phyloP scores from a whole-genome alignment of 2,888 invertebrate genomes.

The Anticlea derivata region DNA sequence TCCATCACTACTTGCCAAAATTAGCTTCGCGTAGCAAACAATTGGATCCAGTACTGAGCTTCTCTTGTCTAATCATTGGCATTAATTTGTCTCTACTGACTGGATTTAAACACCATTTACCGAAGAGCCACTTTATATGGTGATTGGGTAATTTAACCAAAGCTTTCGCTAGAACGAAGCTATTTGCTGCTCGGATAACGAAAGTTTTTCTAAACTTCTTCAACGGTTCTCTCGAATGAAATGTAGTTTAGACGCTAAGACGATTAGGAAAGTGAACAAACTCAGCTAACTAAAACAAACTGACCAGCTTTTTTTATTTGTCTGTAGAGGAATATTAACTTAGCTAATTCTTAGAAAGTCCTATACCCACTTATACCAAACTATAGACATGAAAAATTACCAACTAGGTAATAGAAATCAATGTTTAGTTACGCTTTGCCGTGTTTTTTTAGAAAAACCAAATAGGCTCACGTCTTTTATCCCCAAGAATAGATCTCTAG shows the following conservation, averaged over 20 bases:
- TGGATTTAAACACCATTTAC: conserved; percentile 60
- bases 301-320: neutral
- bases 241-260: conserved; percentile 20
- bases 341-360: neutral
- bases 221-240: conserved; percentile 20
- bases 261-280: conserved; percentile 19
- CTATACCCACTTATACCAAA: no score
- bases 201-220: conserved; percentile 33
- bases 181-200: conserved; percentile 52
- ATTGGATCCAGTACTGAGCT: conserved; percentile 45
- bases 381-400: no score
- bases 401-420: no score
- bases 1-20: conserved; percentile 33
- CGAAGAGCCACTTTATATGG: conserved; percentile 68
- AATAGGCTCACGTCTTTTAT: no score
- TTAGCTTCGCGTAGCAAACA: conserved; percentile 45
- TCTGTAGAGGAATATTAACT: neutral
- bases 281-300: conserved; percentile 11
- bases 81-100: conserved; percentile 62
- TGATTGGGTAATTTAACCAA: conserved; percentile 70
- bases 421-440: no score
- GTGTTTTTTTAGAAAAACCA: no score
- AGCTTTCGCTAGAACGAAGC: conserved; percentile 53
- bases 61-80: conserved; percentile 59
- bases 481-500: no score